Evolutionary conservation across 2,797 vertebrate genomes (phyloP).

Genomic region (Myotis pilosus): DNA sequence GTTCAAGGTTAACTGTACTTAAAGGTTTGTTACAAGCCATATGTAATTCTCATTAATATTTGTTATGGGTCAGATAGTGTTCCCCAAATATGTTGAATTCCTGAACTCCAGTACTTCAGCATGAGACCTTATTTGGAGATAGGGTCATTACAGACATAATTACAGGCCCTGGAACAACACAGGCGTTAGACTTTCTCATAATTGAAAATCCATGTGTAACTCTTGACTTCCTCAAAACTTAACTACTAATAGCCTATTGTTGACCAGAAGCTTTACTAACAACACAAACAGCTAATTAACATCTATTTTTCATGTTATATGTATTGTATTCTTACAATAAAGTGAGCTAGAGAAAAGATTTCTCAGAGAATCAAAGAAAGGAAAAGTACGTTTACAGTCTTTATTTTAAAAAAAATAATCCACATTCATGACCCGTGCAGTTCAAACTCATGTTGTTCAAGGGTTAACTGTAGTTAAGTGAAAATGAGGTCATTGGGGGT

Average conservation of each 20-base stretch:
- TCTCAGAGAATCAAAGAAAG: background rate
- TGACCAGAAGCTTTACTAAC: background rate
- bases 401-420: background rate
- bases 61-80: background rate
- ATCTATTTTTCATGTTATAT: background rate
- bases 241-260: background rate
- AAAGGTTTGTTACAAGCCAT: background rate
- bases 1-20: background rate
- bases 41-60: background rate
- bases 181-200: background rate
- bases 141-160: background rate
- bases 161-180: background rate
- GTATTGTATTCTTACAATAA: background rate
- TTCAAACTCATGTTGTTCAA: background rate
- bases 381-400: background rate
- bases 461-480: background rate
- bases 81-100: background rate
- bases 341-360: background rate
- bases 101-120: background rate
- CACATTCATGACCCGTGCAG: background rate
- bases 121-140: background rate
- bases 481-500: background rate
- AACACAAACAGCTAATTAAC: background rate
- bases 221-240: background rate
- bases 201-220: background rate